Conservation (phyloP, 2,888 invertebrate species). For the Drosophila stalkeri region DNA sequence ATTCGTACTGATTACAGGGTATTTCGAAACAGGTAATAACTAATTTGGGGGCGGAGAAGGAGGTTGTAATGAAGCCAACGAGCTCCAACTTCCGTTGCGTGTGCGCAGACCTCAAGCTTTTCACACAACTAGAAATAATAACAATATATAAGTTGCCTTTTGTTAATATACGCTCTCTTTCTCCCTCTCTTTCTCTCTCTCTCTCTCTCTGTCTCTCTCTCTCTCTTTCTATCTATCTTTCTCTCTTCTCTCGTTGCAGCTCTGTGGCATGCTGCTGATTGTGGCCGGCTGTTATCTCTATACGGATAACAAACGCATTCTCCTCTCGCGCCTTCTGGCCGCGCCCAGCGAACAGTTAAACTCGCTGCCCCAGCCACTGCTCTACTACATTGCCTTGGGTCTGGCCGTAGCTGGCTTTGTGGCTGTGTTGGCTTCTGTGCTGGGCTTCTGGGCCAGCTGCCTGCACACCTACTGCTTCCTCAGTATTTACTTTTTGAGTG, state of each 20-base stretch:
- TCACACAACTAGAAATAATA: constrained; percentile 16
- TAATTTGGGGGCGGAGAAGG: not conserved
- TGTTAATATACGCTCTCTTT: not conserved
- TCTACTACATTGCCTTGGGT: constrained; percentile 91
- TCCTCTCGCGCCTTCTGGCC: constrained; percentile 90
- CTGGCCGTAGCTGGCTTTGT: constrained; percentile 89
- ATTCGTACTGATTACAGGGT: not conserved
- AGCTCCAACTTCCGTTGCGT: constrained; percentile 49
- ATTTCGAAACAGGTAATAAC: constrained; percentile 29
- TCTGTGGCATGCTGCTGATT: constrained; percentile 90
- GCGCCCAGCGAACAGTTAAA: constrained; percentile 86
- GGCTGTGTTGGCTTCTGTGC: constrained; percentile 89
- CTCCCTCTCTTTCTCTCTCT: not conserved
- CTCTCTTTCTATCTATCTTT: constrained; percentile 46
- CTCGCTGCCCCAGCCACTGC: constrained; percentile 89
- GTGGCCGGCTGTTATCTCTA: constrained; percentile 90
- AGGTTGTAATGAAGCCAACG: not conserved
- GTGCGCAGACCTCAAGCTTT: constrained; percentile 29
- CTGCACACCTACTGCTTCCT: constrained; percentile 90
- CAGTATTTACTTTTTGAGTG: constrained; percentile 90
- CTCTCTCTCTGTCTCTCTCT: constrained; percentile 16
- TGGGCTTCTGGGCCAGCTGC: constrained; percentile 93
- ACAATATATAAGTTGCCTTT: constrained; percentile 1
- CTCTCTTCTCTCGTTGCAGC: constrained; percentile 85
- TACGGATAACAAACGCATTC: constrained; percentile 89